Evolutionary conservation across 2,888 invertebrate genomes (phyloP).

Genomic region (Candidula unifasciata): DNA sequence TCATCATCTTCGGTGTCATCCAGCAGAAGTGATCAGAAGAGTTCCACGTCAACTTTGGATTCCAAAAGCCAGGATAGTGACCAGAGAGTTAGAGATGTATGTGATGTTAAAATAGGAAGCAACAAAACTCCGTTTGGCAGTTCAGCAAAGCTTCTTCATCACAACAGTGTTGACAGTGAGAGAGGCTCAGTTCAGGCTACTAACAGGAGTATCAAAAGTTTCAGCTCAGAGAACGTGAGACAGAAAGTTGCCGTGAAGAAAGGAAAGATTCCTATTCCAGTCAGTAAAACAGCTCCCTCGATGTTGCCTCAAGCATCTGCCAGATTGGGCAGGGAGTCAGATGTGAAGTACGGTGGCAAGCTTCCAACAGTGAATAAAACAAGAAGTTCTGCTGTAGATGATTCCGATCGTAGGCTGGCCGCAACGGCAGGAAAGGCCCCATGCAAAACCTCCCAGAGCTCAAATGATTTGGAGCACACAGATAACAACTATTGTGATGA

Average conservation of each 20-base stretch:
- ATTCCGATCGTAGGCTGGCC: not conserved
- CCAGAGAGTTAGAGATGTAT: not conserved
- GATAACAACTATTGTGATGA: not conserved
- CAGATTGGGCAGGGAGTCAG: not conserved
- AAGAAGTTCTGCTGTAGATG: not conserved
- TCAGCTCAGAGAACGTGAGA: not conserved
- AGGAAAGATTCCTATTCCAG: conserved; percentile 43
- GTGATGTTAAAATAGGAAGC: conserved; percentile 4
- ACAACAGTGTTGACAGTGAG: conserved; percentile 28
- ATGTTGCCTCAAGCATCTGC: not conserved
- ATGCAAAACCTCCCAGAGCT: not conserved
- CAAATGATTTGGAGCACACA: not conserved
- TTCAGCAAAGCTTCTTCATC: conserved; percentile 9
- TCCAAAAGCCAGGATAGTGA: conserved; percentile 35
- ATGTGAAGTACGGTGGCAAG: conserved; percentile 5
- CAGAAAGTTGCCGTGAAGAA: not conserved
- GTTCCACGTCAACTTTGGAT: conserved; percentile 43
- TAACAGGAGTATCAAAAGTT: not conserved
- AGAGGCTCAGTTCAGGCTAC: not conserved
- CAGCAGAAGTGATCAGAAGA: conserved; percentile 36
- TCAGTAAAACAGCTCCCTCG: conserved; percentile 18
- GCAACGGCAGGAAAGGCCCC: not conserved
- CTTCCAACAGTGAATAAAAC: conserved; percentile 13
- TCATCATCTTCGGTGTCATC: conserved; percentile 38
- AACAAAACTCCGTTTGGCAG: not conserved